Conservation (phyloP, 2,113 vertebrate species). For the Neoarius graeffei region DNA sequence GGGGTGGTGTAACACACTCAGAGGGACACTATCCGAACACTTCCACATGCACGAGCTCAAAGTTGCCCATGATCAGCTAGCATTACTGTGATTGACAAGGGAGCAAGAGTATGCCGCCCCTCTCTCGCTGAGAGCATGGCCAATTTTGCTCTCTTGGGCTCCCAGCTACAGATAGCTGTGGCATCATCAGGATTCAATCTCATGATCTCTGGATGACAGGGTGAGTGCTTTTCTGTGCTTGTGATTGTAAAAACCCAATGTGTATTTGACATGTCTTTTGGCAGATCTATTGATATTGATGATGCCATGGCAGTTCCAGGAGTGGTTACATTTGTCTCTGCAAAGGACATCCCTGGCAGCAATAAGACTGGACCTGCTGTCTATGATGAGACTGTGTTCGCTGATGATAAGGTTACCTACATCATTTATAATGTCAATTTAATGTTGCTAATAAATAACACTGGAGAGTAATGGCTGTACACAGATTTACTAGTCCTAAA, state of each 20-base stretch:
- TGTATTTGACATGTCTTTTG: not conserved
- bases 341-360: conserved; percentile 83
- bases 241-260: not conserved
- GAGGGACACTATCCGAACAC: too few species aligned
- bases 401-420: conserved; percentile 74
- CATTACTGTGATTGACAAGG: too few species aligned
- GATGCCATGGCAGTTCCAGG: conserved; percentile 80
- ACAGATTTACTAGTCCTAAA: not conserved
- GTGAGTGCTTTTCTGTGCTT: too few species aligned
- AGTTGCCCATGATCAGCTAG: too few species aligned
- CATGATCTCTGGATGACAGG: too few species aligned
- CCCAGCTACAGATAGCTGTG: too few species aligned
- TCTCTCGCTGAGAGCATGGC: too few species aligned
- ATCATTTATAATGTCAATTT: not conserved
- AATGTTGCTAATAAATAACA: not conserved
- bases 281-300: conserved; percentile 80
- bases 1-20: too few species aligned
- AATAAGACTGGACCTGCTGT: conserved; percentile 76
- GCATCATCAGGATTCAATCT: too few species aligned
- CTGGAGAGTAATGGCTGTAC: not conserved
- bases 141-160: too few species aligned
- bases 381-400: conserved; percentile 86
- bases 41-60: too few species aligned
- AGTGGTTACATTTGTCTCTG: conserved; percentile 81
- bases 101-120: too few species aligned